These are phyloP conservation scores for Carduelis carduelis DNA, from an alignment of 2,797 vertebrate species.

Conservation along the genomic window DNA sequence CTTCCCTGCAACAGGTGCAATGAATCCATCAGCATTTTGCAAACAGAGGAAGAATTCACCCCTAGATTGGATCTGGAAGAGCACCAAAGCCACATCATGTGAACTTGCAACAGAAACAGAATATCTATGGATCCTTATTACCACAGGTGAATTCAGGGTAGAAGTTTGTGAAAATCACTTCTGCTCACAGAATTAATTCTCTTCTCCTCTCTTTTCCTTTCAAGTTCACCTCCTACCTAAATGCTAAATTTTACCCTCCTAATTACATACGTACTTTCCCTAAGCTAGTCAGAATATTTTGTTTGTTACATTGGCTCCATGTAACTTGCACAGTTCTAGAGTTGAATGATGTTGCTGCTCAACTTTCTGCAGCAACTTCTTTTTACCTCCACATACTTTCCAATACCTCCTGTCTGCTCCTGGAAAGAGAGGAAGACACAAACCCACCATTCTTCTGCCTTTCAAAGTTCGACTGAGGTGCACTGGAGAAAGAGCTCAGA, in stretches of 20 bases:
- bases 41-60: neutral
- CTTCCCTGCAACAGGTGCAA: neutral
- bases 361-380: neutral
- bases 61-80: neutral
- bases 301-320: fast-evolving
- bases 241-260: neutral
- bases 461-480: neutral
- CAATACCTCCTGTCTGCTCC: neutral
- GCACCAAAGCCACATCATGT: neutral
- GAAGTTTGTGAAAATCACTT: neutral
- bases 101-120: neutral
- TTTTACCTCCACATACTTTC: neutral
- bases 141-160: fast-evolving
- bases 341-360: neutral
- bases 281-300: neutral
- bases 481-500: neutral
- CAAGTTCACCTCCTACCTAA: neutral
- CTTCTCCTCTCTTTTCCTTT: neutral
- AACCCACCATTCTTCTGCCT: neutral
- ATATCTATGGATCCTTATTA: neutral
- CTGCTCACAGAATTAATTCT: neutral
- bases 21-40: neutral
- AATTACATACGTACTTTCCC: neutral
- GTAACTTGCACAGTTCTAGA: neutral
- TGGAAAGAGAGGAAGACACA: neutral